Base-by-base conservation (phyloP, 35 echinoderm and acorn worm genomes). In the Diadema setosum region DNA sequence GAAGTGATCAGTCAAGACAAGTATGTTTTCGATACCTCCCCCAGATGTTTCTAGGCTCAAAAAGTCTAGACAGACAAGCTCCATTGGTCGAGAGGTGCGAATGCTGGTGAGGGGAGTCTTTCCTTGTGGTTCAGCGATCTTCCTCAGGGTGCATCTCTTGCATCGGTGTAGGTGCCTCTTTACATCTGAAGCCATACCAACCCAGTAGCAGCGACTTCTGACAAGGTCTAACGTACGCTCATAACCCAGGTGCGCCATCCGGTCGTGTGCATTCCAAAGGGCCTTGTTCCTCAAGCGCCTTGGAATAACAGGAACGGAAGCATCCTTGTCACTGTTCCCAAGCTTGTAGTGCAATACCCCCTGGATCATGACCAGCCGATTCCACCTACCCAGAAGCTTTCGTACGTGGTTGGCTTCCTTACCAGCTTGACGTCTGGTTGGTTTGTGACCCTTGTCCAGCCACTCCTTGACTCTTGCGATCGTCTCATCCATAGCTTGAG, bases 61-160 rank as follows among this genome's bases (percentile, higher is more conserved):
- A 42, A 82, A 93, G 42, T 93, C 91, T 48, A 93, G 82, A 37
- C 85, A 82, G 1, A 92, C 57, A n/a, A 92, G 41, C 52, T 87
- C 83, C 45, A 92, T 12, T 2, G 91, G 91, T 25, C 43, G 37
- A 41, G 65, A 46, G 1, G 84, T 87, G 5, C 18, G 61, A 9
- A 93, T 45, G 26, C 46, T 50, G 37, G 20, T 39, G 27, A 93
- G 39, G 9, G 84, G 84, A 35, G 87, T 0, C 5, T 15, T 18
- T 2, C 5, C 3, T 18, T 59, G 7, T 8, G 78, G 24, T 27
- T 83, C 40, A 5, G 87, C 46, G 18, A 9, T 70, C 61, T n/a
- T 85, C 42, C 2, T 87, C 84, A n/a, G 37, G 1, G 75, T 81
- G n/a, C 75, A 44, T 4, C 37, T 2, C 75, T 45, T 18, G 2